Evolutionary conservation across 2,797 vertebrate species (phyloP).

Genomic region (Peromyscus melanophrys): DNA sequence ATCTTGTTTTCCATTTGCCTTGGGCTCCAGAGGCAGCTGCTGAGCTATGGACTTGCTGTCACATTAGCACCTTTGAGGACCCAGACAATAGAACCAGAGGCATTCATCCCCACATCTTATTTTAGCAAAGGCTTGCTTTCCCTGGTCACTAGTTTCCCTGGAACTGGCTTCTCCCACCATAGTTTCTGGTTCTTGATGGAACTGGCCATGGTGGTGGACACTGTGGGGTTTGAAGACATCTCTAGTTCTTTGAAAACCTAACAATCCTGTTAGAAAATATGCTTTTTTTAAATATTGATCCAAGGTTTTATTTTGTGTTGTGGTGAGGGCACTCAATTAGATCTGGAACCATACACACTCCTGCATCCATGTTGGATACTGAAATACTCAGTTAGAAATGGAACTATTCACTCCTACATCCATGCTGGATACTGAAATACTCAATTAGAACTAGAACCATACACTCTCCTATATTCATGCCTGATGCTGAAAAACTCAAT

Average conservation of each 20-base stretch:
- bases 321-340: not conserved
- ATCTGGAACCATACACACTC: not conserved
- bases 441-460: constrained; percentile 1
- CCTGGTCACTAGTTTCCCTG: not conserved
- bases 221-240: not conserved
- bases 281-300: not conserved
- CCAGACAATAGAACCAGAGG: not conserved
- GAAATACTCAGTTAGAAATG: constrained; percentile 21
- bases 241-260: constrained; percentile 14
- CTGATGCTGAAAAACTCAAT: not conserved
- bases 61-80: not conserved
- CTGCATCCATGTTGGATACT: not conserved
- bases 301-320: not conserved
- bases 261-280: not conserved
- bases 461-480: not conserved
- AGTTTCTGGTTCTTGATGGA: not conserved
- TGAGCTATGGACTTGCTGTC: not conserved
- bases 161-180: not conserved
- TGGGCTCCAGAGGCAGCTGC: not conserved
- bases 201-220: not conserved
- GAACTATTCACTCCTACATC: not conserved
- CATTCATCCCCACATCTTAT: not conserved
- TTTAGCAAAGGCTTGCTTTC: not conserved
- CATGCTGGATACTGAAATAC: not conserved
- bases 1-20: not conserved